Conservation (phyloP, 1,140 invertebrate genomes). For the Orius insidiosus region DNA sequence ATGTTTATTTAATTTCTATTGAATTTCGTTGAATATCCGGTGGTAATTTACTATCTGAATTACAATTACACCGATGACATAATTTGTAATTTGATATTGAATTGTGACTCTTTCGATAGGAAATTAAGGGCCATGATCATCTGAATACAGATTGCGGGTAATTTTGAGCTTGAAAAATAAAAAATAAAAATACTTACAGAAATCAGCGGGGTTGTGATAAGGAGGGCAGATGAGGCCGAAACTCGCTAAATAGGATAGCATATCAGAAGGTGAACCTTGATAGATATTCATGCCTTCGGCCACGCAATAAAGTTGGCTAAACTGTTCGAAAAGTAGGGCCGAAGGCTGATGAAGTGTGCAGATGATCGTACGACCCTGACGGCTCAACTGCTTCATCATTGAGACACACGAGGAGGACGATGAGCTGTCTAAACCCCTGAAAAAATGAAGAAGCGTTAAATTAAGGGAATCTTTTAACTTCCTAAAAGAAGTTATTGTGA, state of each 20-base stretch:
- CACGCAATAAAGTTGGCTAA: constrained; percentile 45
- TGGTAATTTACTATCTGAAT: no score
- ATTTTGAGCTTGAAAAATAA: no score
- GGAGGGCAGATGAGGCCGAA: constrained; percentile 37
- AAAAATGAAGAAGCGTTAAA: constrained; percentile 13
- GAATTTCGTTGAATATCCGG: no score
- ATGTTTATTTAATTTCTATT: no score
- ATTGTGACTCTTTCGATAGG: no score
- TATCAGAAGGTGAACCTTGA: constrained; percentile 29
- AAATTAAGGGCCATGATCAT: no score
- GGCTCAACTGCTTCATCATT: constrained; percentile 32
- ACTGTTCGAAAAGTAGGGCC: constrained; percentile 46
- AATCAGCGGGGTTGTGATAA: constrained; percentile 51
- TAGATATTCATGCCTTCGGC: constrained; percentile 43
- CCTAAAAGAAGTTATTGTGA: no score
- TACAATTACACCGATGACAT: no score
- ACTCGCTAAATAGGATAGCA: constrained; percentile 39
- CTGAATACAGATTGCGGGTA: no score
- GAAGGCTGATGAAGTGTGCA: constrained; percentile 54
- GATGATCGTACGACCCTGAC: constrained; percentile 42
- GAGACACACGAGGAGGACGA: constrained; percentile 39
- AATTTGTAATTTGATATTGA: no score
- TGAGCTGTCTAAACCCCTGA: constrained; percentile 39
- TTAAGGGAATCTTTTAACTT: no score
- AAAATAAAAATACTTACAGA: constrained; percentile 28